Percentiles rank a stretch among this genome's conserved stretches.
These are phyloP conservation scores for Epizoanthus illoricatus DNA, from an alignment of 92 coral and sea anemone genomes.

Conservation along the genomic window DNA sequence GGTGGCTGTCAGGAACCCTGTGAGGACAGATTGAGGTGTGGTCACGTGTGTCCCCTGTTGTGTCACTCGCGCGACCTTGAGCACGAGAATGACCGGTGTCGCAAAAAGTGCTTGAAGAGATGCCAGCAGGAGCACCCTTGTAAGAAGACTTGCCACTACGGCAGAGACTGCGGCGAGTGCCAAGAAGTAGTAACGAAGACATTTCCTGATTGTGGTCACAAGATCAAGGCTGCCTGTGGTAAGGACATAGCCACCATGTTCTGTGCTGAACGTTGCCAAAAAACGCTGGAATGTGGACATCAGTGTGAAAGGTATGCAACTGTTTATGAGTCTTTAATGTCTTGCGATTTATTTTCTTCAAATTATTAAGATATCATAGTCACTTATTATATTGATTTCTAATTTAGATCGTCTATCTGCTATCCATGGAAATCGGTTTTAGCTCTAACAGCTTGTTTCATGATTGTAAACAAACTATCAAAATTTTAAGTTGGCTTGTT, in stretches of 20 bases:
- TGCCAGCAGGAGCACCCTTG: slow-evolving; percentile 59
- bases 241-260: slow-evolving; percentile 1
- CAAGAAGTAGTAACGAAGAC: slow-evolving; percentile 17
- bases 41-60: slow-evolving; percentile 55
- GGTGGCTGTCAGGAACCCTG: slow-evolving; percentile 52
- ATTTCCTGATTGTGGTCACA: slow-evolving; percentile 63
- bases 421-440: no score
- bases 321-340: neutral
- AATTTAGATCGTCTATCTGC: no score
- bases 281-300: slow-evolving; percentile 51
- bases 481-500: no score
- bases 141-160: slow-evolving; percentile 57
- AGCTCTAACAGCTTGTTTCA: no score
- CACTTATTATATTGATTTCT: no score
- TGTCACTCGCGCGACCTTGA: slow-evolving; percentile 54
- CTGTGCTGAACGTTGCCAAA: slow-evolving; percentile 51
- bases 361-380: no score
- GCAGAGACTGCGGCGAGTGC: slow-evolving; percentile 51
- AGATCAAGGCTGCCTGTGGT: slow-evolving; percentile 37
- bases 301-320: slow-evolving; percentile 1
- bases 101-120: slow-evolving; percentile 33
- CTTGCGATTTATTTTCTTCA: no score
- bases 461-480: no score
- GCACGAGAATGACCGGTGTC: slow-evolving; percentile 36
- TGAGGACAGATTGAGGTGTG: slow-evolving; percentile 59